phyloP scores from a whole-genome alignment of 2,113 vertebrate genomes.

The Lagenorhynchus albirostris region DNA sequence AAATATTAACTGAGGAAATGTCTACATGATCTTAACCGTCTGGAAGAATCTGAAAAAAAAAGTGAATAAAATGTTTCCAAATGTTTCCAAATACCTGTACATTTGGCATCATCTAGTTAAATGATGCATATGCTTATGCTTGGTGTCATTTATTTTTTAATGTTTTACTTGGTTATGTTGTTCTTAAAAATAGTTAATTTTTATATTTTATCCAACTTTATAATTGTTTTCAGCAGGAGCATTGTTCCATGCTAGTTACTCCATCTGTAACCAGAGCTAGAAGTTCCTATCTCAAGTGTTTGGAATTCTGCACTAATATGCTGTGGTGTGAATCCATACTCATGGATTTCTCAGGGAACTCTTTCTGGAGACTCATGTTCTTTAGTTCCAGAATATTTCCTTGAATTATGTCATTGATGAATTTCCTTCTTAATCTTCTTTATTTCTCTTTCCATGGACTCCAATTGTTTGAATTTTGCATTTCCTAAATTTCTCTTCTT shows the following conservation, averaged over 20 bases:
- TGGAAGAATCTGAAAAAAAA: neutral
- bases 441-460: neutral
- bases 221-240: neutral
- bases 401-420: neutral
- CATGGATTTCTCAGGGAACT: neutral
- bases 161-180: neutral
- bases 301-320: neutral
- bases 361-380: neutral
- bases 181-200: neutral
- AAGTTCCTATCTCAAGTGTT: neutral
- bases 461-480: neutral
- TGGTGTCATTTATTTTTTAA: neutral
- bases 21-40: neutral
- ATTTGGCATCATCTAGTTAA: neutral
- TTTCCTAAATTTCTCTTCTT: neutral
- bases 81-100: neutral
- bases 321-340: neutral
- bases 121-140: neutral
- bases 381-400: neutral
- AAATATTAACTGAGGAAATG: neutral
- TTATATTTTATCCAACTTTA: neutral
- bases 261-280: neutral
- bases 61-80: neutral
- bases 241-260: neutral
- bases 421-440: neutral